Conservation (phyloP, 2,113 vertebrate species). For the Deroptyus accipitrinus region DNA sequence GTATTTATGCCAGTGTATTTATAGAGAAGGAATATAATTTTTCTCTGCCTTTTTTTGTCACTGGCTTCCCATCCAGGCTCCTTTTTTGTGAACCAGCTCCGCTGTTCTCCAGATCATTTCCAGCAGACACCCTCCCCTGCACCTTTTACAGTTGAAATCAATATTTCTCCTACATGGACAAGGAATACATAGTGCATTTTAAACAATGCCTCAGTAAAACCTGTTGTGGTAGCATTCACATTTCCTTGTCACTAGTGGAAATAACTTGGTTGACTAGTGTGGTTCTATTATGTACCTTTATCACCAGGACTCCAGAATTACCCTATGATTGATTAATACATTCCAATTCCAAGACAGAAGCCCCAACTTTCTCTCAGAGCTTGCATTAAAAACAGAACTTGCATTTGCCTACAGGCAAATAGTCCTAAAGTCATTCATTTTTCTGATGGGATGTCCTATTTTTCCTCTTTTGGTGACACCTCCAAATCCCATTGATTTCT, state of each 20-base stretch:
- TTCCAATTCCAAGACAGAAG: not conserved
- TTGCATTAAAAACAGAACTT: not conserved
- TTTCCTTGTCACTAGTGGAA: not conserved
- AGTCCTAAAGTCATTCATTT: not conserved
- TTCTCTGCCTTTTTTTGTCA: slow-evolving; percentile 4
- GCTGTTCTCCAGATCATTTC: not conserved
- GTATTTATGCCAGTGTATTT: slow-evolving; percentile 7
- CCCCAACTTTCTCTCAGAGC: not conserved
- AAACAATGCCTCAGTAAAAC: not conserved
- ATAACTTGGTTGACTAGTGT: not conserved
- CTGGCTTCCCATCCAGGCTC: not conserved
- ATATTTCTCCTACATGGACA: not conserved
- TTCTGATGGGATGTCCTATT: not conserved
- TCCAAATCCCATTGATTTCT: not conserved
- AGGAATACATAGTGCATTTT: not conserved
- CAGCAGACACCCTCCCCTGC: not conserved
- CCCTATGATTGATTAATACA: not conserved
- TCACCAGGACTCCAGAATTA: not conserved
- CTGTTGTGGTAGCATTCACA: not conserved
- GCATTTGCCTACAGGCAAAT: not conserved
- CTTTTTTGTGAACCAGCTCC: not conserved
- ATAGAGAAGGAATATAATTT: slow-evolving; percentile 13
- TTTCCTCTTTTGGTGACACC: not conserved
- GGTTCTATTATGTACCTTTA: not conserved
- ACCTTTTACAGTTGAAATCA: not conserved